Evolutionary conservation across 1,140 invertebrate species (phyloP).

Genomic region (Aphaenogaster rudis): DNA sequence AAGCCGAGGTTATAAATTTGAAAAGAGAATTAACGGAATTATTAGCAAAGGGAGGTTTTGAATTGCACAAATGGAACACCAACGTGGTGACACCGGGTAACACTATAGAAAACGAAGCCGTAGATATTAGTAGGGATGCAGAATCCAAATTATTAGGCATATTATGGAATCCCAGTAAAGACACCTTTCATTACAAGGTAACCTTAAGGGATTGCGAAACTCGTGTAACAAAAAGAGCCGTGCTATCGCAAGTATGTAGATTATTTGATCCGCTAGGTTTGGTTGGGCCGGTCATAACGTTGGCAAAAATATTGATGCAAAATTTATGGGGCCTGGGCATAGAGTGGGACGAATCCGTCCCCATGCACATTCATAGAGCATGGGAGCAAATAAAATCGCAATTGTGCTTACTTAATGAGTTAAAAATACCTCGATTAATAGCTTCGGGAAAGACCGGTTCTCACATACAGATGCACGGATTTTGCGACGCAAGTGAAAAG

Average conservation of each 20-base stretch:
- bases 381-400: neutral
- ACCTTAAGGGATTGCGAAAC: neutral
- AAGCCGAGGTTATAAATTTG: neutral
- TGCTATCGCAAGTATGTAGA: neutral
- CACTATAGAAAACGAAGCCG: no score
- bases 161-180: neutral
- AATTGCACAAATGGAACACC: neutral
- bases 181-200: neutral
- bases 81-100: neutral
- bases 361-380: neutral
- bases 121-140: neutral
- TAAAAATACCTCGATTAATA: neutral
- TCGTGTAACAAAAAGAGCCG: neutral
- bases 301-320: neutral
- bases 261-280: neutral
- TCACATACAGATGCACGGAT: constrained; percentile 7
- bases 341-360: neutral
- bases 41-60: neutral
- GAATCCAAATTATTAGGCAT: neutral
- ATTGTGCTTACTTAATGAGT: neutral
- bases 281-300: neutral
- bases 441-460: neutral
- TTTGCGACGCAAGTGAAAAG: neutral
- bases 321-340: neutral
- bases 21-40: neutral